Evolutionary conservation across 2,113 vertebrate genomes (phyloP), one percentile per base, ranked within the genome.

Genomic region (Cryptotis parvus): DNA sequence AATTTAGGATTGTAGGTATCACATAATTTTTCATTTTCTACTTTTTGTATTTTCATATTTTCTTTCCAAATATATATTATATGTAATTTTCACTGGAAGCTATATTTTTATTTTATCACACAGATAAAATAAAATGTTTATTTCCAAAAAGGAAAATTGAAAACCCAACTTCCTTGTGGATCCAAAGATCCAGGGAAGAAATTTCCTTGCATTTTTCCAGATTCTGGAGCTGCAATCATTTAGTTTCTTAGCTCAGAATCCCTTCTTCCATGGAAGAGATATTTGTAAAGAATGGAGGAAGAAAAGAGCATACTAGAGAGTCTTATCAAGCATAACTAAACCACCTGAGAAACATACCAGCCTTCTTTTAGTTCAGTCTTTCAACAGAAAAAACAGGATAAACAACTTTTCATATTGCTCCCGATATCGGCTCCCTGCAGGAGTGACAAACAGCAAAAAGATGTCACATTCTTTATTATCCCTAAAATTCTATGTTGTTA

Each of bases 291-390:
- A 29, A 79, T 79, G 18, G 31, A 70, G 69, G 65, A 37, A 84
- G 81, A 87, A 10, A 76, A 73, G 49, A 75, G 5, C 52, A 68
- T 81, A 7, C 45, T 78, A 77, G 22, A 78, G 15, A 84, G 61
- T 63, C 9, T 95, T 83, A 66, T 61, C 84, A 83, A 83, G 26
- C 43, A 52, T 82, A 87, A 87, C 27, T 58, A 90, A 94, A 43
- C n/a, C 52, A 89, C 29, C 55, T 80, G 76, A 65, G 41, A 91
- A 58, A 29, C 72, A 45, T 12, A 66, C 12, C n/a, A 73, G 14
- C 41, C 33, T 85, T 87, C 69, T 65, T 95, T 87, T 66, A n/a
- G 31, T 76, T 66, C 77, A 41, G 20, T 84, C 70, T 88, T 92
- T 88, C 85, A 68, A 49, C 93, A 92, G 31, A n/a, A 37, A 0